These are phyloP conservation scores for Hormiphora californensis DNA, from an alignment of 37 sponge, comb jelly and placozoan species.

Conservation along the genomic window DNA sequence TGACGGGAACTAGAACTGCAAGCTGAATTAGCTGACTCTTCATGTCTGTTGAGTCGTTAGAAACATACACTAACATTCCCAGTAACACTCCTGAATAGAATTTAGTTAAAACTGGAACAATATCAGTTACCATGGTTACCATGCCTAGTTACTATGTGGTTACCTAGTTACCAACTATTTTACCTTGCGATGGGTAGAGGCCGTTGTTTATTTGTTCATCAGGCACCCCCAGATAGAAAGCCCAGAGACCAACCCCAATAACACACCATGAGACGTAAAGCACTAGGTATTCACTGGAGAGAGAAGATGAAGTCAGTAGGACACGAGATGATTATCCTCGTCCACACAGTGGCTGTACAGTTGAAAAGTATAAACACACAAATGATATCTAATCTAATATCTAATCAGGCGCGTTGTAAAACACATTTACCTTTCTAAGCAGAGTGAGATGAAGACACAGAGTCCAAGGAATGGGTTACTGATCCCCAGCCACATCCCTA, in stretches of 20 bases:
- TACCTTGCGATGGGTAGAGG: constrained; percentile 17
- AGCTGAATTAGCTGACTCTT: background rate
- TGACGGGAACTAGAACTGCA: background rate
- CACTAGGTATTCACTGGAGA: background rate
- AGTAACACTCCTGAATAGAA: background rate
- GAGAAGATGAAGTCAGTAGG: no score
- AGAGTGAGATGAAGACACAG: background rate
- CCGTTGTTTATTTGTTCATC: background rate
- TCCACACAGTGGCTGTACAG: background rate
- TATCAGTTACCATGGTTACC: no score
- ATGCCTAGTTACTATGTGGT: no score
- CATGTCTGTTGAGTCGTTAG: background rate
- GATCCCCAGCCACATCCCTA: constrained; percentile 10
- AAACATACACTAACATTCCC: background rate
- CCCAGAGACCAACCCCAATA: background rate
- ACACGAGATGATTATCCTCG: no score
- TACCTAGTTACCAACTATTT: background rate
- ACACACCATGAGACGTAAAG: constrained; percentile 12
- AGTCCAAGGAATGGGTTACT: constrained; percentile 5
- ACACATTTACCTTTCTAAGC: background rate
- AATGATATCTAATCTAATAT: background rate
- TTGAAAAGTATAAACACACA: background rate
- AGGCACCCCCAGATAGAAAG: constrained; percentile 19
- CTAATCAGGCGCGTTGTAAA: background rate
- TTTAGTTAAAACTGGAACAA: background rate